A percentile compares a stretch with the other conserved stretches of the same genome.
Evolutionary conservation across 1,140 invertebrate genomes (phyloP).

Genomic region (Hetaerina americana): DNA sequence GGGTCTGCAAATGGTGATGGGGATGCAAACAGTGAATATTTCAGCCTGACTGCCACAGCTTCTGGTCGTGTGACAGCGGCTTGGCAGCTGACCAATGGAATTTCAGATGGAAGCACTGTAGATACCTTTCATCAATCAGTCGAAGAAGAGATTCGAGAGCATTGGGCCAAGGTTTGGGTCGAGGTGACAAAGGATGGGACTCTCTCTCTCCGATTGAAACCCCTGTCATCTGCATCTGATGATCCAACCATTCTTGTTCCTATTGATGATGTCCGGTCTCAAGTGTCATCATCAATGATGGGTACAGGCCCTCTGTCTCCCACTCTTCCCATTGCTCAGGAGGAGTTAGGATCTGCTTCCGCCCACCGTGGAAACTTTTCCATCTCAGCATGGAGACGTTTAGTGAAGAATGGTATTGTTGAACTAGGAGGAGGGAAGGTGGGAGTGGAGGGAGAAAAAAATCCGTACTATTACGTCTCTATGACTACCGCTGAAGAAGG

Average conservation of each 20-base stretch:
- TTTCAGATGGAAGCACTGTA: neutral
- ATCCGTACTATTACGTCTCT: neutral
- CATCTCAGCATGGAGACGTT: conserved; percentile 38
- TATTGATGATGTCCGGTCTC: neutral
- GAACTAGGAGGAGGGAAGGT: conserved; percentile 25
- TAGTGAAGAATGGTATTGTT: conserved; percentile 34
- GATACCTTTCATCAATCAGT: neutral
- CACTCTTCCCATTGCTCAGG: neutral
- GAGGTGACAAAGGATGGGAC: neutral
- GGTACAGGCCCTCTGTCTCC: neutral
- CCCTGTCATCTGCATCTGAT: neutral
- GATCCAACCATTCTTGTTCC: neutral
- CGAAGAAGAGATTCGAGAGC: neutral
- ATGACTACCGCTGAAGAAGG: neutral
- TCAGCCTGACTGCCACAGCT: conserved; percentile 50
- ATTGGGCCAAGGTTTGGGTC: neutral
- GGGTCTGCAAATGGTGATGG: conserved; percentile 23
- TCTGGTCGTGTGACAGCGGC: conserved; percentile 50
- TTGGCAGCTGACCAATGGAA: conserved; percentile 38
- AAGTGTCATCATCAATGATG: neutral
- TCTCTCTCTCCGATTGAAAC: neutral
- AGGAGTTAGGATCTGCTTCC: neutral
- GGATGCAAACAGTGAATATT: conserved; percentile 36
- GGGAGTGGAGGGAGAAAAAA: conserved; percentile 3
- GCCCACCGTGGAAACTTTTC: conserved; percentile 27